These are phyloP conservation scores for Octomys mimax DNA, from an alignment of 2,797 vertebrate species.

Conservation along the genomic window DNA sequence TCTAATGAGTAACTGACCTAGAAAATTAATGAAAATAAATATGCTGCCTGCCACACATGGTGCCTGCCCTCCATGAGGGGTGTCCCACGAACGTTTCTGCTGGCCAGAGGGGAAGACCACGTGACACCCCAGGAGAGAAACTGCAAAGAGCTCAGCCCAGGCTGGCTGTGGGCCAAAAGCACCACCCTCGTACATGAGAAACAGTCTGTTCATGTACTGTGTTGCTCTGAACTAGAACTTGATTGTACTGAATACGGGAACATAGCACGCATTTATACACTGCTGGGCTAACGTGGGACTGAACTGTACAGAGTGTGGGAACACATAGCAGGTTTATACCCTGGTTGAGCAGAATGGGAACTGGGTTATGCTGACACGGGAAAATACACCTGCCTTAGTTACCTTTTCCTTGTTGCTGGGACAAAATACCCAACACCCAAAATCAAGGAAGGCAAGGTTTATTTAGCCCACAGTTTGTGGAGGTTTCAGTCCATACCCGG, in stretches of 20 bases:
- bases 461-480: no score
- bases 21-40: slow-evolving; percentile 56
- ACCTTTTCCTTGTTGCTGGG: no score
- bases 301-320: background rate
- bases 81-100: background rate
- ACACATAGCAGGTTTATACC: accelerated
- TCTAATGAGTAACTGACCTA: slow-evolving; percentile 53
- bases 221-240: background rate
- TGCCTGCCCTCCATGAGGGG: background rate
- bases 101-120: background rate
- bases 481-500: no score
- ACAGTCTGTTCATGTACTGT: no score
- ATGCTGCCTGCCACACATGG: background rate
- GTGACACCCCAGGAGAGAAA: background rate
- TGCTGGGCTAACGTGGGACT: background rate
- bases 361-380: background rate
- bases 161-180: background rate
- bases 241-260: background rate
- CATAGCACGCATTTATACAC: no score
- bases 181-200: background rate
- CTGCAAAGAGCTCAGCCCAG: background rate
- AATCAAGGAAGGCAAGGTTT: no score
- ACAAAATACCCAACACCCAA: no score
- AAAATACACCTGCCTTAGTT: no score
- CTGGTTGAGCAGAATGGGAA: background rate